Base-by-base conservation (phyloP, 2,888 invertebrate species). In the Acrobasis consociella region DNA sequence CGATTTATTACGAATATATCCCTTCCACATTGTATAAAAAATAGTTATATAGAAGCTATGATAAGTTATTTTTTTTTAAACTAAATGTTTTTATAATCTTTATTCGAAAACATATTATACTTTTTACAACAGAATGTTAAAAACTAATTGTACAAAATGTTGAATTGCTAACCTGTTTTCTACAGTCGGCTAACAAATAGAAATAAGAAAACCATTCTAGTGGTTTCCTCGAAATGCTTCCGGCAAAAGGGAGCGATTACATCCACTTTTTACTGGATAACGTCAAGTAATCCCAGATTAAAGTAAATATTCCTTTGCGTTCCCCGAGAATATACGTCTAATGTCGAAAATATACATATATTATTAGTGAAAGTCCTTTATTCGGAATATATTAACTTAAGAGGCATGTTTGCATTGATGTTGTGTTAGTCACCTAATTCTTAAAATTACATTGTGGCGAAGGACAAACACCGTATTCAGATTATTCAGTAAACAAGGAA, bases 221-320 rank as follows among this genome's bases (percentile, higher is more conserved):
- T 38, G 53, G 53, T 53, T 22, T n/a, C 13, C 38, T 8, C 53
- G 37, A 53, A 53, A 53, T 15, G 37, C 53, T 37, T 37, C 13
- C 15, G 53, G 37, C 53, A 46, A 53, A 51, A 38, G 53, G 37
- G 38, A 38, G 53, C 53, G 37, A 53, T 53, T 53, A 38, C 52
- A 52, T 10, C 53, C 53, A 53, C 53, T 37, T 53, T 53, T 38
- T 53, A 53, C 38, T 37, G 37, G 38, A 53, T 53, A 37, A 53
- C 53, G 38, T 13, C 53, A 15, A 53, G 53, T 53, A 53, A 53
- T 31, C 53, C 53, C 53, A 53, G 53, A 37, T 53, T 11, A 52
- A 38, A 53, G 53, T 52, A 31, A 52, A 22, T 52, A 31, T 52
- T 52, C 17, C 52, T 52, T 52, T 52, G 13, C 53, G 31, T 53